Base-by-base conservation (phyloP, 1,140 invertebrate genomes). In the Saccostrea echinata region DNA sequence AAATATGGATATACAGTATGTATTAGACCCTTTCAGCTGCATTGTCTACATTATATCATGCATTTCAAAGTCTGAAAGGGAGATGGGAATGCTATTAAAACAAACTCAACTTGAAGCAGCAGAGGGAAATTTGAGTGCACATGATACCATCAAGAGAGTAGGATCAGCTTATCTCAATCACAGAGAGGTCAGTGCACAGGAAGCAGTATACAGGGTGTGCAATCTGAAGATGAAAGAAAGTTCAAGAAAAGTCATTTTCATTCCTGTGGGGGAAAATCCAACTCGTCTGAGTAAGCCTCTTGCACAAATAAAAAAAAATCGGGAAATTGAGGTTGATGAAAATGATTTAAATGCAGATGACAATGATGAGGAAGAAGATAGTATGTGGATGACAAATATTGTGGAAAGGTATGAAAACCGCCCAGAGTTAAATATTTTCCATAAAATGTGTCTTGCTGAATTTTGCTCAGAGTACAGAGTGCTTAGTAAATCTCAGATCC, bases 1-100 rank as follows among this genome's bases (percentile, higher is more conserved):
- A 30, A 90, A 90, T 35, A 84, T 87, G 82, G 85, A 88, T 80
- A 88, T 90, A 27, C 89, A 90, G 55, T 90, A 84, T 80, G 33
- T 90, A 12, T 76, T 84, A 0, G 85, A 89, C 57, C 86, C 87
- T 21, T 90, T 55, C 64, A 81, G 76, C 18, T 90, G 89, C 87
- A 80, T 90, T 35, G 84, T 88, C 12, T 90, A 90, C 76, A 86
- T 90, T 21, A 33, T 90, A 12, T 76, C 53, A 55, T 90, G 88
- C 76, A 90, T 90, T 55, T 71, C 84, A 43, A 90, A 90, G 80
- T 43, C 64, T 57, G 89, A 90, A 68, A 35, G 85, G 12, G 89
- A 90, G 83, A 84, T 88, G 27, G 85, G 89, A 18, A n/a, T n/a
- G n/a, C n/a, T n/a, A n/a, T n/a, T n/a, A n/a, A n/a, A n/a, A n/a